Percentiles rank a stretch among this genome's conserved stretches.
phyloP scores from a whole-genome alignment of 2,888 invertebrate genomes.

The Chesias legatella region DNA sequence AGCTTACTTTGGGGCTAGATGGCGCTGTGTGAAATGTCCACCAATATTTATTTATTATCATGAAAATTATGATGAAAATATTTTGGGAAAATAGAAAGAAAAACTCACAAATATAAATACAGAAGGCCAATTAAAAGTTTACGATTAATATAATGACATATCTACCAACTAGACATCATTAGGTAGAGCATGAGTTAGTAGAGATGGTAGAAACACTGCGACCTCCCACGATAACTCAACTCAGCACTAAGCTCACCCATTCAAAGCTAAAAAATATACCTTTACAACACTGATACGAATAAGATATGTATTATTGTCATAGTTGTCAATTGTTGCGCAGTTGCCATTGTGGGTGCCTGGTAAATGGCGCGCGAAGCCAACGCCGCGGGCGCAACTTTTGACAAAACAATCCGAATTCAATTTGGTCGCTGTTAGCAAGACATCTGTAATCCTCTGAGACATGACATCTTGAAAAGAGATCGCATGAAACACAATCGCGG shows the following conservation, averaged over 20 bases:
- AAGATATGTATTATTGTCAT: conserved; percentile 14
- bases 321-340: conserved; percentile 9
- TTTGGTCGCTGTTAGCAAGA: conserved; percentile 64
- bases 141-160: no score
- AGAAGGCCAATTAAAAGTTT: no score
- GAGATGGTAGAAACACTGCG: no score
- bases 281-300: conserved; percentile 1
- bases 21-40: no score
- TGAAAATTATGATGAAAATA: no score
- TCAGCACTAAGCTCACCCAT: not conserved
- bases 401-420: conserved; percentile 57
- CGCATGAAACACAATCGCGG: conserved; percentile 31
- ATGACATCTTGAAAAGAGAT: conserved; percentile 51
- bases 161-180: no score
- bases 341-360: conserved; percentile 48
- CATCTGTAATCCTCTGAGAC: conserved; percentile 49
- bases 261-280: conserved; percentile 4
- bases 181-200: no score
- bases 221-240: conserved; percentile 10
- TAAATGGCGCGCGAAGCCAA: conserved; percentile 62
- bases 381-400: conserved; percentile 59
- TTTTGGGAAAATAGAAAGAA: no score
- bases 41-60: no score
- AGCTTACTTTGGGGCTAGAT: no score
- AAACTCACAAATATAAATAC: no score